Percentiles rank a stretch among this genome's conserved stretches.
These are phyloP conservation scores for Ranitomeya variabilis DNA, from an alignment of 2,113 vertebrate genomes.

Conservation along the genomic window DNA sequence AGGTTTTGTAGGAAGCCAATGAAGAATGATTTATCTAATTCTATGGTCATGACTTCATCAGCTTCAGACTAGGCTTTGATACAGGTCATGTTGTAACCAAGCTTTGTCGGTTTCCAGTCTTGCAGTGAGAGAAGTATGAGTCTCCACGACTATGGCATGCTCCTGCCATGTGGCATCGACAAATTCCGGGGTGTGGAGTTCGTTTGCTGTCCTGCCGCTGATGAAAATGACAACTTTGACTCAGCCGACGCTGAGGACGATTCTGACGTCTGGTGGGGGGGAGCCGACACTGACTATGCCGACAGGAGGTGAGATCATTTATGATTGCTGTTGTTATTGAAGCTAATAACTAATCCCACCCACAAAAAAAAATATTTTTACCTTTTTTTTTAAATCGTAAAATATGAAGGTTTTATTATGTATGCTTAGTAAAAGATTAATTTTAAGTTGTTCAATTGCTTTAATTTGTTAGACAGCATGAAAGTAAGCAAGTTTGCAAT, in stretches of 20 bases:
- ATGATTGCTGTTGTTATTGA: neutral
- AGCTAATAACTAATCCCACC: no score
- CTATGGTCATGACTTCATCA: neutral
- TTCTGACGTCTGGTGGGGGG: conserved; percentile 98
- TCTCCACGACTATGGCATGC: conserved; percentile 94
- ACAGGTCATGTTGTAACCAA: neutral
- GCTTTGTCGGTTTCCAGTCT: conserved; percentile 71
- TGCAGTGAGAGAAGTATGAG: conserved; percentile 96
- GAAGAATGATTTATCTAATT: neutral
- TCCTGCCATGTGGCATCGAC: conserved; percentile 94
- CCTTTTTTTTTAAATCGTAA: no score
- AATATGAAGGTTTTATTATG: no score
- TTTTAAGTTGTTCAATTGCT: no score
- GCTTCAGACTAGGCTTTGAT: neutral
- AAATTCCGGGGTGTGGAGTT: conserved; percentile 97
- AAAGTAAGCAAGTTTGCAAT: no score
- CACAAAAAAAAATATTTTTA: no score
- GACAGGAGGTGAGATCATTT: conserved; percentile 83
- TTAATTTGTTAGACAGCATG: no score
- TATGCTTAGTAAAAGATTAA: no score
- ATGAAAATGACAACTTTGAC: conserved; percentile 82
- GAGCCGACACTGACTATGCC: conserved; percentile 89
- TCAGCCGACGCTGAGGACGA: conserved; percentile 89
- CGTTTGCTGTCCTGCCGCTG: conserved; percentile 86
- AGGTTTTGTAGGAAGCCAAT: neutral